Percentiles rank a stretch among this genome's conserved stretches.
These are phyloP conservation scores for Noctua comes DNA, from an alignment of 2,888 invertebrate genomes.

Conservation along the genomic window DNA sequence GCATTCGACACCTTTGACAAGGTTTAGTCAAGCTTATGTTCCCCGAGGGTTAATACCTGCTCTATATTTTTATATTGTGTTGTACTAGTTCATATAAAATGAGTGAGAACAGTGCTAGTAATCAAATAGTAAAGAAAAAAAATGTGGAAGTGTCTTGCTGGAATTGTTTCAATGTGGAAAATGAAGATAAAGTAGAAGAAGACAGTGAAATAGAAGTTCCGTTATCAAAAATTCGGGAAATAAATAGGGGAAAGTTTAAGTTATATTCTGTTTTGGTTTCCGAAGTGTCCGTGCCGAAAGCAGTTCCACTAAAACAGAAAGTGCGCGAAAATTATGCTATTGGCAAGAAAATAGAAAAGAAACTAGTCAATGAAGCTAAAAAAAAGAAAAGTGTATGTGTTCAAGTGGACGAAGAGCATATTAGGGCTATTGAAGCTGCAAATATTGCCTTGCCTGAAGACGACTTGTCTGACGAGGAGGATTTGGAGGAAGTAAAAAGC, in stretches of 20 bases:
- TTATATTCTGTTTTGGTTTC: constrained; percentile 82
- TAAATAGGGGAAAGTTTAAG: constrained; percentile 80
- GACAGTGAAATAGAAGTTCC: constrained; percentile 72
- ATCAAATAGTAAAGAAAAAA: constrained; percentile 64
- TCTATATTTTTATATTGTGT: constrained; percentile 26
- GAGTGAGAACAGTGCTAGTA: constrained; percentile 66
- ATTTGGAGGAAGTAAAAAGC: constrained; percentile 1
- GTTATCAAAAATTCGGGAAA: constrained; percentile 77
- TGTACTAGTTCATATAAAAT: constrained; percentile 49
- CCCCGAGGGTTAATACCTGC: constrained; percentile 42
- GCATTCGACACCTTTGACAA: constrained; percentile 67
- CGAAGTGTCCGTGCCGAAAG: constrained; percentile 81
- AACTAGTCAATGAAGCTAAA: constrained; percentile 69
- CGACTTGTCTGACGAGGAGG: constrained; percentile 11
- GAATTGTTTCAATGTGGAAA: constrained; percentile 82
- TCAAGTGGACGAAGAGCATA: constrained; percentile 19
- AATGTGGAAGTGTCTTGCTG: constrained; percentile 80
- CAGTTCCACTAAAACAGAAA: constrained; percentile 83
- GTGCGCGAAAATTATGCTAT: constrained; percentile 80
- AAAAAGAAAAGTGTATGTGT: constrained; percentile 30
- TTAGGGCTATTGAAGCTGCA: constrained; percentile 9
- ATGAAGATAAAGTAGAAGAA: constrained; percentile 72
- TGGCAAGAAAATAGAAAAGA: constrained; percentile 80
- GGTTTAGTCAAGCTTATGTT: constrained; percentile 75
- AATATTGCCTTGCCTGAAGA: constrained; percentile 30